Percentiles rank a stretch among this genome's conserved stretches.
These are phyloP conservation scores for Dryobotodes eremita DNA, from an alignment of 2,888 invertebrate species.

Conservation along the genomic window DNA sequence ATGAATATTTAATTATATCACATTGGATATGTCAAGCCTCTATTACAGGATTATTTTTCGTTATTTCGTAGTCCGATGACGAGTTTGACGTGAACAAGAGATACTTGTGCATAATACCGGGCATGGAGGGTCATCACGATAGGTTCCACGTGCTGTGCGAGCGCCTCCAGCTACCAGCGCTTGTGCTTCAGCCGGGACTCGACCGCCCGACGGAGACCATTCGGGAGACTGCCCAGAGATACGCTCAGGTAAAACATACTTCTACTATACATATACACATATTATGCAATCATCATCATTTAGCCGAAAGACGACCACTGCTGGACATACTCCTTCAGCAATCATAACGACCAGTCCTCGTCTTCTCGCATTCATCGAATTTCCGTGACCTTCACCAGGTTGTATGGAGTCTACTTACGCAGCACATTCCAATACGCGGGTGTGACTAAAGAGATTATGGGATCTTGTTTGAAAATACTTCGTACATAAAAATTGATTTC, in stretches of 20 bases:
- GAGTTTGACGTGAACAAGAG: constrained; percentile 32
- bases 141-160: constrained; percentile 65
- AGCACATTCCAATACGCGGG: not conserved
- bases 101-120: constrained; percentile 76
- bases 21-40: not conserved
- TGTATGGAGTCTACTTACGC: not conserved
- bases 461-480: no score
- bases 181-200: constrained; percentile 78
- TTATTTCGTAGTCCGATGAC: not conserved
- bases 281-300: not conserved
- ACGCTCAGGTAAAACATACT: no score
- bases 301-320: no score
- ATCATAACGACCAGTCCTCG: no score
- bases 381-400: not conserved
- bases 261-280: no score
- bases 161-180: constrained; percentile 71
- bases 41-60: not conserved
- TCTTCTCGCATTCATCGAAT: no score
- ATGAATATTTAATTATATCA: not conserved
- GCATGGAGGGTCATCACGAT: constrained; percentile 76
- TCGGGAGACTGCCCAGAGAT: constrained; percentile 70
- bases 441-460: not conserved
- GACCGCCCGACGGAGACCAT: constrained; percentile 71
- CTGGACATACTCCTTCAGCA: no score
- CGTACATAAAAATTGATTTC: no score